Evolutionary conservation across 2,113 vertebrate species (phyloP).

Genomic region (Menidia beryllina): DNA sequence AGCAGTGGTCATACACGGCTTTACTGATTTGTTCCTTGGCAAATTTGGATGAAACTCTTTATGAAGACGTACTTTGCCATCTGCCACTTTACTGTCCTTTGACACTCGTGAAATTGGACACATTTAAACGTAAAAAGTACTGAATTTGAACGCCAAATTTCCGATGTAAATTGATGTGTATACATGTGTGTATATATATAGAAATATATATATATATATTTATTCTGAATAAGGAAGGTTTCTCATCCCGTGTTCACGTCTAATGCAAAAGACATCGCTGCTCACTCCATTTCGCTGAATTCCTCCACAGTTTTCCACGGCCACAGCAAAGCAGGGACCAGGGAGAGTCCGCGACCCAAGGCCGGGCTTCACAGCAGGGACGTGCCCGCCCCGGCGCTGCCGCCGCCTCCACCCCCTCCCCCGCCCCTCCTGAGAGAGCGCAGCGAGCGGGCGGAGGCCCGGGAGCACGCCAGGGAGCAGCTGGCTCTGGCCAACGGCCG

Average conservation of each 20-base stretch:
- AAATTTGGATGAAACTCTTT: no score
- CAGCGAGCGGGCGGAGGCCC: constrained; percentile 87
- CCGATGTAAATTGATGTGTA: no score
- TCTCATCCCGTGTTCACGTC: no score
- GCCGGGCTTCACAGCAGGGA: constrained; percentile 62
- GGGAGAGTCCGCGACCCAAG: constrained; percentile 79
- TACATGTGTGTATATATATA: no score
- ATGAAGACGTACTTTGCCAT: no score
- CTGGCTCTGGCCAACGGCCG: constrained; percentile 83
- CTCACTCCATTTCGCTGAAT: not conserved
- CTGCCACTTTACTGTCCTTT: no score
- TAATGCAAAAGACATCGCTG: not conserved
- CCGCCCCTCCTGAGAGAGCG: constrained; percentile 89
- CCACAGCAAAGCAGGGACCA: constrained; percentile 85
- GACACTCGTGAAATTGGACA: no score
- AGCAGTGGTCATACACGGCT: not conserved
- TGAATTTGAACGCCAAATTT: no score
- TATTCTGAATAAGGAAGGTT: no score
- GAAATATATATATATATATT: no score
- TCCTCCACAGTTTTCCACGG: constrained; percentile 88
- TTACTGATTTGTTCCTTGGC: no score
- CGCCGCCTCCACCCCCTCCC: constrained; percentile 73
- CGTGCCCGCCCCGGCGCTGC: constrained; percentile 61
- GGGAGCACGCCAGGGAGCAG: constrained; percentile 83
- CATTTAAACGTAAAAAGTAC: no score